Conservation (phyloP, 2,113 vertebrate species). For the Passer montanus region DNA sequence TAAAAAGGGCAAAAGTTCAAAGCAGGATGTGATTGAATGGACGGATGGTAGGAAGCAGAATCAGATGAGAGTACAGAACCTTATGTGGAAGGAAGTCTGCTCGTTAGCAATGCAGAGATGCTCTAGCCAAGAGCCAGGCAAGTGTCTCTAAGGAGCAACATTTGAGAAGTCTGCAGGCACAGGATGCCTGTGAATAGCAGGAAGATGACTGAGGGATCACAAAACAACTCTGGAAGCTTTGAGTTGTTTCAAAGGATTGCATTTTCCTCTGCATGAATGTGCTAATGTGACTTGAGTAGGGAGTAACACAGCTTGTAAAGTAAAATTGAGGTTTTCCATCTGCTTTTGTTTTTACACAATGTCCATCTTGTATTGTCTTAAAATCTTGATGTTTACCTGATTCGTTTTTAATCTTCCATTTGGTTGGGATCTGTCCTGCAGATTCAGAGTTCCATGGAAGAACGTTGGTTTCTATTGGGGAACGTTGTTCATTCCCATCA, state of each 20-base stretch:
- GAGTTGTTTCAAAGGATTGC: background rate
- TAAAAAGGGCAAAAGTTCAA: slow-evolving; percentile 52
- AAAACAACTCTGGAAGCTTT: background rate
- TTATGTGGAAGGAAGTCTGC: background rate
- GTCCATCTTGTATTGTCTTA: background rate
- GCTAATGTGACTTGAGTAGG: background rate
- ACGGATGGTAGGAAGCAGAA: background rate
- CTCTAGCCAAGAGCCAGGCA: background rate
- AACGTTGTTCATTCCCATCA: background rate
- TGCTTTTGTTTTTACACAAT: background rate
- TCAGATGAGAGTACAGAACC: background rate
- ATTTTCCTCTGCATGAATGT: background rate
- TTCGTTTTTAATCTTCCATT: background rate
- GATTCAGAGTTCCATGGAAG: background rate
- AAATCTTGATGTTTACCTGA: background rate
- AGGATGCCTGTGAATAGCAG: background rate
- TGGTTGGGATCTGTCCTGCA: background rate
- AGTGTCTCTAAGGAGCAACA: background rate
- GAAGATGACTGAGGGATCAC: background rate
- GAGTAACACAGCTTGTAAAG: background rate
- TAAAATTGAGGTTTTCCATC: background rate
- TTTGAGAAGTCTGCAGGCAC: background rate
- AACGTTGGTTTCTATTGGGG: background rate
- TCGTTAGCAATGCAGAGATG: slow-evolving; percentile 23
- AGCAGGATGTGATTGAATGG: slow-evolving; percentile 15